Base-by-base conservation (phyloP, 2,797 vertebrate species). In the Lithobates sylvaticus region DNA sequence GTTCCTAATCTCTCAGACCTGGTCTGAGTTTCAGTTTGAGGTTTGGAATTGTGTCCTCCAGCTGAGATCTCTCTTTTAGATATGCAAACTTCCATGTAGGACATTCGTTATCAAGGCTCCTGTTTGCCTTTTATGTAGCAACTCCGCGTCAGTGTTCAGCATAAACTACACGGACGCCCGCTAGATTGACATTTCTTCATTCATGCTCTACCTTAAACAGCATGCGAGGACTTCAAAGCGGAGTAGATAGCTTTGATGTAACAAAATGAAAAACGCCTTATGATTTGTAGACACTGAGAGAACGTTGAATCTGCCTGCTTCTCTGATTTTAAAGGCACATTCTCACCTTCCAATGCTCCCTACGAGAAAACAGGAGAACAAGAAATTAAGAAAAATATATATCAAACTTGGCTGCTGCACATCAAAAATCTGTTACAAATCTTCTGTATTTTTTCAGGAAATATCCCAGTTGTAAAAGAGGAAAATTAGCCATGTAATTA, bases 151-250 rank as follows among this genome's bases (percentile, higher is more conserved):
- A 95, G 96, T 97, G 96, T 96, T 97, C 96, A 94, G 93, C 96
- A 96, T 97, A 97, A 98, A 97, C 96, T 97, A 97, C 97, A 97
- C 93, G 97, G 97, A 96, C 97, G 97, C 97, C 97, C 97, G 97
- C 96, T 96, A 97, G 96, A 96, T 97, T 97, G 97, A 97, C 97
- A 97, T 97, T 97, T 96, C 97, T 97, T 96, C 96, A 97, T 97
- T 98, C 97, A 97, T 96, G 96, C 96, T 97, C 96, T 98, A 97
- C 97, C 97, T 98, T 97, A 97, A 97, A 97, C 97, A 97, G 97
- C 97, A 97, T 96, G 97, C 92, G 93, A 96, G 95, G 96, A 97
- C 97, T 97, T 98, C 97, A 98, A 98, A 98, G 97, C 92, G 91
- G 93, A 89, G 93, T 89, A 91, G 92, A 93, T 88, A 92, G 92